Percentiles rank a stretch among this genome's conserved stretches.
Conservation (phyloP, 2,888 invertebrate species). For the Adelognathus sp. region DNA sequence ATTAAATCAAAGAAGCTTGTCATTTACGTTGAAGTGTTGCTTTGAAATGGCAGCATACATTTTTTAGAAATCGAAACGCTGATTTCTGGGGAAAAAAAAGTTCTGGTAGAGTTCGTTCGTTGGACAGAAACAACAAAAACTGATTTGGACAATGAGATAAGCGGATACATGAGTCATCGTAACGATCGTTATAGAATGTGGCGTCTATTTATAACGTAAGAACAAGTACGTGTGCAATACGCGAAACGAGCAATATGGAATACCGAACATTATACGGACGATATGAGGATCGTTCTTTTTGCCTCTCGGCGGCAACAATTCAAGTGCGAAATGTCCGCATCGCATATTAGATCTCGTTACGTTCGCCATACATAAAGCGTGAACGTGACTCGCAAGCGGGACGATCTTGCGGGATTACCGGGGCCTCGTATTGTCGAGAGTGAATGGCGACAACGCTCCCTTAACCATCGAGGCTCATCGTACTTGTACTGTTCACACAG, state of each 20-base stretch:
- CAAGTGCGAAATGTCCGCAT: conserved; percentile 59
- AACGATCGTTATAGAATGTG: no score
- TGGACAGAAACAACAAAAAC: no score
- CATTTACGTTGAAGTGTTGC: no score
- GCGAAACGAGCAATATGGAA: neutral
- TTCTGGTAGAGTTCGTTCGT: no score
- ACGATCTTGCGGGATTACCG: conserved; percentile 55
- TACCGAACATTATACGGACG: neutral
- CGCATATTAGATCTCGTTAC: conserved; percentile 61
- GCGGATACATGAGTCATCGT: no score
- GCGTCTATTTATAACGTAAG: neutral
- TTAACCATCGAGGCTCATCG: conserved; percentile 35
- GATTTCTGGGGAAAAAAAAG: no score
- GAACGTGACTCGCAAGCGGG: conserved; percentile 62
- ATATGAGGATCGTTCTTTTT: neutral
- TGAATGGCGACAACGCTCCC: conserved; percentile 45
- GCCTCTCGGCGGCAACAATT: conserved; percentile 48
- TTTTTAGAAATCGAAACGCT: no score
- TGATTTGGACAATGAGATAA: no score
- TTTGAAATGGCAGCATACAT: no score
- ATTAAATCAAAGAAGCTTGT: no score
- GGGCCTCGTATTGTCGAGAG: conserved; percentile 51
- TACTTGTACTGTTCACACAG: neutral
- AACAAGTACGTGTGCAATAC: neutral
- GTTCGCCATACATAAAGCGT: conserved; percentile 59